Base-by-base conservation (phyloP, 2,888 invertebrate species). In the Prosapia bicincta region DNA sequence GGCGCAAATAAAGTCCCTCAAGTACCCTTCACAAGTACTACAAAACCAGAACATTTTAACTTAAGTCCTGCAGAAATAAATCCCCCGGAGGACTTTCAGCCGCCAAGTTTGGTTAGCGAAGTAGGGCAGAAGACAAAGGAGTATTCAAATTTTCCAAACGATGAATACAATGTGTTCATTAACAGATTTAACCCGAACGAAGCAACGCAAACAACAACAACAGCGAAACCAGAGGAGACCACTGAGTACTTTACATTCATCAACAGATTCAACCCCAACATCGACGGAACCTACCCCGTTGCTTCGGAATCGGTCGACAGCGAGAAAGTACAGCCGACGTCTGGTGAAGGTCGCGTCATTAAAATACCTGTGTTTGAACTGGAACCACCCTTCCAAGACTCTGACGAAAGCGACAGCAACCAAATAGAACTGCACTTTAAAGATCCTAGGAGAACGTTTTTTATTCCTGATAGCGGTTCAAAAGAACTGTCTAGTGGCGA, bases 401-500 rank as follows among this genome's bases (percentile, higher is more conserved):
- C 76, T 15, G 72, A 70, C 70, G 77, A 75, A 54, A 77, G 74
- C 69, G 71, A 72, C 26, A 72, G 72, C 30, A 74, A 76, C 24
- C 66, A 74, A 24, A 75, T 81, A 25, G 80, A 81, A 73, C 80
- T 78, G 66, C 83, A 84, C 26, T 83, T 86, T 0, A 87, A 88
- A 72, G 89, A 90, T 81, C 86, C 90, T 65, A 87, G 88, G 67
- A 88, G 88, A 81, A 88, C 89, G 3, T 88, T 90, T 78, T 88
- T 87, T 28, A 88, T 90, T 10, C 90, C 90, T 0, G 89, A 90
- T 79, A 88, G 88, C 23, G 89, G 90, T 79, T 88, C 88, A n/a
- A 89, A 89, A 0, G 90, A 89, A 76, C 86, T 88, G 1, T 84
- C 85, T 65, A 86, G 86, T 0, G 86, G 88, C 77, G 87, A 89